Percentiles rank a stretch among this genome's conserved stretches.
Evolutionary conservation across 2,797 vertebrate species (phyloP).

Genomic region (Bovichtus diacanthus): DNA sequence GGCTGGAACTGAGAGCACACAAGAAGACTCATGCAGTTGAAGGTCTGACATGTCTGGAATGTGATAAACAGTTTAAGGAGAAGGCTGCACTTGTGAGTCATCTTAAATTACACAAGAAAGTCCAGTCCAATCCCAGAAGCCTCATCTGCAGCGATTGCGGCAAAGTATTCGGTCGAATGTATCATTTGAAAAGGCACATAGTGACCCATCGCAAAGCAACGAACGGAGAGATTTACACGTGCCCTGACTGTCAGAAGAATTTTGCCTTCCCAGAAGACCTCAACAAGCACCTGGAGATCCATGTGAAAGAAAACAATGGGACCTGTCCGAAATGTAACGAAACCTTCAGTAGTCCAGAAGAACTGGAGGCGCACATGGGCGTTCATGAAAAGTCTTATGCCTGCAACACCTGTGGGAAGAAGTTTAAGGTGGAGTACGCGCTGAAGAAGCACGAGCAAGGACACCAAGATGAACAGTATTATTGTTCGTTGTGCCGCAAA

Average conservation of each 20-base stretch:
- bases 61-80: constrained; percentile 71
- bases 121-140: constrained; percentile 39
- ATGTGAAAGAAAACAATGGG: constrained; percentile 70
- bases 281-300: constrained; percentile 73
- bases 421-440: constrained; percentile 76
- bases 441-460: constrained; percentile 75
- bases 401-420: constrained; percentile 75
- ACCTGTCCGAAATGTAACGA: constrained; percentile 72
- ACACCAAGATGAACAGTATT: constrained; percentile 66
- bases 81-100: constrained; percentile 59
- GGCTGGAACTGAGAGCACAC: constrained; percentile 72
- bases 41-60: constrained; percentile 62
- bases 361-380: constrained; percentile 70
- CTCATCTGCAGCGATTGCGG: constrained; percentile 73
- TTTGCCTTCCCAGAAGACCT: constrained; percentile 70
- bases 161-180: constrained; percentile 70
- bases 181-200: constrained; percentile 75
- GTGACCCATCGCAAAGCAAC: constrained; percentile 66
- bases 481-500: constrained; percentile 70
- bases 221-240: constrained; percentile 55
- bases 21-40: constrained; percentile 58
- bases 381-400: constrained; percentile 62
- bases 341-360: constrained; percentile 61
- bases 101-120: constrained; percentile 64
- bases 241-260: constrained; percentile 69